A percentile compares a stretch with the other conserved stretches of the same genome.
phyloP scores from a whole-genome alignment of 2,888 invertebrate genomes.

The Scaptomyza cyrtandrae region DNA sequence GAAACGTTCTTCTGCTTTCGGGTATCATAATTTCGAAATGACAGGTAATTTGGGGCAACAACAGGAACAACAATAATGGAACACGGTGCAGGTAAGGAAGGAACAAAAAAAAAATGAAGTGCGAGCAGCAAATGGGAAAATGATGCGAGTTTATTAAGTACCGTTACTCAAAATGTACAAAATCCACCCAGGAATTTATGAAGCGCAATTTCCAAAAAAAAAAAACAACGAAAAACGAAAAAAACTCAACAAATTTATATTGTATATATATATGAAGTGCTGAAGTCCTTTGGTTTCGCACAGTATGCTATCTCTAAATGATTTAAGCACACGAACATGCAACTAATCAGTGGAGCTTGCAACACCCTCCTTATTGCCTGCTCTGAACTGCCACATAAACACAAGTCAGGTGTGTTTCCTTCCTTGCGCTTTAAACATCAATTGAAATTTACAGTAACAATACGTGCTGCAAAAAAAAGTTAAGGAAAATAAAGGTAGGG shows the following conservation, averaged over 20 bases:
- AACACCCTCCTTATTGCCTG: too few species aligned
- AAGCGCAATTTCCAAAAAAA: constrained; percentile 55
- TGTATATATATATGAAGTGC: constrained; percentile 54
- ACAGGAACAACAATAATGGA: constrained; percentile 50
- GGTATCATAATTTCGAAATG: constrained; percentile 79
- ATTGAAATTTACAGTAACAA: constrained; percentile 68
- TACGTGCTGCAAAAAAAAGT: constrained; percentile 46
- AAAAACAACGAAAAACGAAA: constrained; percentile 12
- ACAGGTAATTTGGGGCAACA: constrained; percentile 74
- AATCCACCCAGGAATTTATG: constrained; percentile 74
- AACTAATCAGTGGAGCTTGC: constrained; percentile 66
- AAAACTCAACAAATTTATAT: constrained; percentile 63
- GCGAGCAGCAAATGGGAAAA: constrained; percentile 76
- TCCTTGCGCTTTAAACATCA: constrained; percentile 43
- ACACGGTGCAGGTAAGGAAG: constrained; percentile 1
- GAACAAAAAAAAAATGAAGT: constrained; percentile 57
- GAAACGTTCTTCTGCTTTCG: constrained; percentile 16
- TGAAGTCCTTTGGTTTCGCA: constrained; percentile 5
- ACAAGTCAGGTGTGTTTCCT: constrained; percentile 14
- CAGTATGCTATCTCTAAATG: constrained; percentile 58
- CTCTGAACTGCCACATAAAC: constrained; percentile 9
- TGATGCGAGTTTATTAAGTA: constrained; percentile 79
- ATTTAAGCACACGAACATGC: constrained; percentile 73
- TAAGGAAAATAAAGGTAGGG: too few species aligned
- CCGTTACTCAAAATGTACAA: constrained; percentile 72